Percentiles rank a stretch among this genome's conserved stretches.
These are phyloP conservation scores for Cossypha polioptera DNA, from an alignment of 2,797 vertebrate species.

Conservation along the genomic window DNA sequence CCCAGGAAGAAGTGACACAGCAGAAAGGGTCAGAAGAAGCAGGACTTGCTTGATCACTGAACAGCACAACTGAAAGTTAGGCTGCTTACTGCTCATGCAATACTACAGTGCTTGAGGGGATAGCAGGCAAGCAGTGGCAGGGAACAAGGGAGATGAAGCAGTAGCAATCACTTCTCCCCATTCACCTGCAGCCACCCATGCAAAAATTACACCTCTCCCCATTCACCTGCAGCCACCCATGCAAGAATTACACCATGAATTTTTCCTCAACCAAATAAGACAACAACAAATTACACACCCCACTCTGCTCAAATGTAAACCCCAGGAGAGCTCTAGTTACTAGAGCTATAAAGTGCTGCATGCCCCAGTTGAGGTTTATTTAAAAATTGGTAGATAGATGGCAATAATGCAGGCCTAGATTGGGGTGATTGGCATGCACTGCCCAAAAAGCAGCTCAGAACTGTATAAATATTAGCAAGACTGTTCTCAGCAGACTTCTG, in stretches of 20 bases:
- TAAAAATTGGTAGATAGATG: neutral
- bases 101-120: neutral
- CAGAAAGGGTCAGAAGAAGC: neutral
- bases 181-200: neutral
- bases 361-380: neutral
- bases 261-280: neutral
- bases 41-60: neutral
- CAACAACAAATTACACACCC: neutral
- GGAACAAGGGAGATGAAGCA: neutral
- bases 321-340: neutral
- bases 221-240: neutral
- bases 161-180: neutral
- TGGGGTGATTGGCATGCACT: neutral
- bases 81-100: neutral
- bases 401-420: neutral
- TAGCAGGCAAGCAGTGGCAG: neutral
- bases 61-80: neutral
- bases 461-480: neutral
- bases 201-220: neutral
- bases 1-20: neutral
- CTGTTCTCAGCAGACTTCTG: neutral
- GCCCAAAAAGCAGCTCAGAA: neutral
- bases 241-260: neutral
- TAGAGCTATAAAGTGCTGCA: neutral
- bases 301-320: neutral